Percentiles rank a stretch among this genome's conserved stretches.
Evolutionary conservation across 2,113 vertebrate genomes (phyloP).

Genomic region (Callipepla californica): DNA sequence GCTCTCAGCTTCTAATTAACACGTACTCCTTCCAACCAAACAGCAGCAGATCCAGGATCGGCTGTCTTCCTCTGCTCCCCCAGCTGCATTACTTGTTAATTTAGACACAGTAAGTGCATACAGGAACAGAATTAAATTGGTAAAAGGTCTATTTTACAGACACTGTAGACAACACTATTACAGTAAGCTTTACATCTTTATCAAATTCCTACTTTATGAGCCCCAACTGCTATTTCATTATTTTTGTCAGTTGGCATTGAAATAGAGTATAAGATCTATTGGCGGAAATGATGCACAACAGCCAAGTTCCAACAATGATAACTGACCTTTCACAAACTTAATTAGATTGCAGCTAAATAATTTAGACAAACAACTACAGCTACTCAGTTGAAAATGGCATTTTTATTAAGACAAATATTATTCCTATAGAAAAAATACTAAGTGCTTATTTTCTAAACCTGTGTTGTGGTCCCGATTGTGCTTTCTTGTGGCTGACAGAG

Average conservation of each 20-base stretch:
- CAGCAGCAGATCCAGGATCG: background rate
- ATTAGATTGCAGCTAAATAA: slow-evolving; percentile 53
- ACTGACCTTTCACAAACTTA: background rate
- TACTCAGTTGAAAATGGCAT: slow-evolving; percentile 28
- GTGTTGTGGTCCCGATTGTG: background rate
- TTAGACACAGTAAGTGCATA: background rate
- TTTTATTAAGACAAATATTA: slow-evolving; percentile 42
- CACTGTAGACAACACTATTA: background rate
- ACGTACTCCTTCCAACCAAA: background rate
- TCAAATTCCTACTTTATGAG: slow-evolving; percentile 1
- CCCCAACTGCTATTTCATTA: slow-evolving; percentile 24
- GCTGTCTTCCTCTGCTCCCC: background rate
- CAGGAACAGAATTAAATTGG: background rate
- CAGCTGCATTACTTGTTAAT: background rate
- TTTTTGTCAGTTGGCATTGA: slow-evolving; percentile 11
- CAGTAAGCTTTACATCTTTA: background rate
- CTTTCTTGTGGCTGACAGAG: background rate
- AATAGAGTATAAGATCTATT: background rate
- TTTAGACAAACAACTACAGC: slow-evolving; percentile 54
- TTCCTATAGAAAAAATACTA: background rate
- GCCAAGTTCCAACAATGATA: slow-evolving; percentile 40
- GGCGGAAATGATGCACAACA: slow-evolving; percentile 26
- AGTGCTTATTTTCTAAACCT: slow-evolving; percentile 13
- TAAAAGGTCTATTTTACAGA: background rate
- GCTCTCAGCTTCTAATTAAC: background rate